Percentiles rank a stretch among this genome's conserved stretches.
These are phyloP conservation scores for Thysanoteuthis rhombus DNA, from an alignment of 2,888 invertebrate species.

Conservation along the genomic window DNA sequence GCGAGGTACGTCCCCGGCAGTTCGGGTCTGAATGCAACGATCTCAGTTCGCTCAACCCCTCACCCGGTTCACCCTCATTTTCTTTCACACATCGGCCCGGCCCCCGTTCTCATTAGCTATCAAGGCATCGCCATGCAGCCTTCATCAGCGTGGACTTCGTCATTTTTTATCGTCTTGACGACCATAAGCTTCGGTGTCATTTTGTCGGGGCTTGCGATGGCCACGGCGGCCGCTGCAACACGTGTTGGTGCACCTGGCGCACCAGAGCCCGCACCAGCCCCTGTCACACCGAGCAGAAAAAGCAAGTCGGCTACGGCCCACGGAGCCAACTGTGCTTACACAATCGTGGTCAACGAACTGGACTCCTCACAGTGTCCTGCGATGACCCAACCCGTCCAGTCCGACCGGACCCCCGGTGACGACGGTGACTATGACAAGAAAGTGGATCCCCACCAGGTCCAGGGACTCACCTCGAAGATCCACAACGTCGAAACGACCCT, in stretches of 20 bases:
- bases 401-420: conserved; percentile 38
- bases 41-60: background rate
- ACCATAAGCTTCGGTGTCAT: background rate
- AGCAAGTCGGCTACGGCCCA: conserved; percentile 22
- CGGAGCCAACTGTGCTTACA: conserved; percentile 46
- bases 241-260: conserved; percentile 15
- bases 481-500: conserved; percentile 39
- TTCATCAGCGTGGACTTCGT: background rate
- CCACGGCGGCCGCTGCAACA: background rate
- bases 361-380: conserved; percentile 51
- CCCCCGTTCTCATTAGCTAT: background rate
- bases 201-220: background rate
- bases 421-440: background rate
- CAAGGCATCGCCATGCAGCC: background rate
- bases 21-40: background rate
- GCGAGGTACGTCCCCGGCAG: background rate
- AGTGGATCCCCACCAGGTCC: conserved; percentile 24
- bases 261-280: conserved; percentile 24
- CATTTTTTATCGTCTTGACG: background rate
- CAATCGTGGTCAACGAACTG: conserved; percentile 58
- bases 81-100: background rate
- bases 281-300: background rate
- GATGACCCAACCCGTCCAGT: conserved; percentile 42
- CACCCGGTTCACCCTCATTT: background rate
- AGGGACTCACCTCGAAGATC: conserved; percentile 36